A percentile compares a stretch with the other conserved stretches of the same genome.
Conservation (phyloP, 92 coral and sea anemone genomes). For the Parazoanthus darwini region DNA sequence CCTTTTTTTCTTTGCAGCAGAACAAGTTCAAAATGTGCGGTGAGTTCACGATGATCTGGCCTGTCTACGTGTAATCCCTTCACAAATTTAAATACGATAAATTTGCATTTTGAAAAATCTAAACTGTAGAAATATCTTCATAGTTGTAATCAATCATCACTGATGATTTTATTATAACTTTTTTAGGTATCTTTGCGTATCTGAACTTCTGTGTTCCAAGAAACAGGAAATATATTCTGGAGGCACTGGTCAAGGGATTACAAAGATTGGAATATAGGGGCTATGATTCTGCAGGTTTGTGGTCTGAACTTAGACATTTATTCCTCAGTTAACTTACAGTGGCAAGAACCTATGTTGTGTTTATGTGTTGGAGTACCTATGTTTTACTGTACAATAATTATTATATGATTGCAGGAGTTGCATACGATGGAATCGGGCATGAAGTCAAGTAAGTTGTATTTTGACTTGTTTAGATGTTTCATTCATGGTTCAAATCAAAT, state of each 20-base stretch:
- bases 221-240: constrained; percentile 83
- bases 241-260: constrained; percentile 87
- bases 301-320: neutral
- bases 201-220: constrained; percentile 96
- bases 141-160: neutral
- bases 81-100: neutral
- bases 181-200: constrained; percentile 93
- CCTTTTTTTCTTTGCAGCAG: constrained; percentile 5
- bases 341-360: neutral
- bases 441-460: constrained; percentile 58
- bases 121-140: neutral
- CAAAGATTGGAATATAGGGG: constrained; percentile 93
- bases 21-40: constrained; percentile 38
- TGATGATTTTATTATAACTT: neutral
- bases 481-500: neutral
- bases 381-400: neutral
- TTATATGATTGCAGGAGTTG: constrained; percentile 72
- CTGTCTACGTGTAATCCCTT: constrained; percentile 38
- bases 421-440: constrained; percentile 73
- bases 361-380: too few species aligned
- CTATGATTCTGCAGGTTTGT: constrained; percentile 95
- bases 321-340: neutral
- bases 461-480: neutral
- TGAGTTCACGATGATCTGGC: constrained; percentile 13
- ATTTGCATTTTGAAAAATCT: constrained; percentile 32